Conservation (phyloP, 2,888 invertebrate species). For the Heliconius ethilla region DNA sequence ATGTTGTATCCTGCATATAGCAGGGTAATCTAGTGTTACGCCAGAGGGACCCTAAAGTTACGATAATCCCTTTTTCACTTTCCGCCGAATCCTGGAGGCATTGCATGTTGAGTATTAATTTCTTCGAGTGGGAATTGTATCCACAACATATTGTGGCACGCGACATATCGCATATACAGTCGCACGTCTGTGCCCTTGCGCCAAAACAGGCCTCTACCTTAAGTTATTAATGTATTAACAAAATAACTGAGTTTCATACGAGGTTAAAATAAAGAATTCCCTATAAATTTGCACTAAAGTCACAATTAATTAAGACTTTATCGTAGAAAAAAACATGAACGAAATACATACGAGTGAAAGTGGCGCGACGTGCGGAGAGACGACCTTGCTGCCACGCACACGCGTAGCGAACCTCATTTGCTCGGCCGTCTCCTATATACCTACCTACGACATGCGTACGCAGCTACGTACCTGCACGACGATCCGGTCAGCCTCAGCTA, state of each 20-base stretch:
- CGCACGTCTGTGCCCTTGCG: no score
- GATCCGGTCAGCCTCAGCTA: neutral
- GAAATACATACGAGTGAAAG: conserved; percentile 71
- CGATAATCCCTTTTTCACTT: no score
- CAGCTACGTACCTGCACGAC: neutral
- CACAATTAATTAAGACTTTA: neutral
- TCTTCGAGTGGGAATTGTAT: neutral
- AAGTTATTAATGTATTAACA: no score
- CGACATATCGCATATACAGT: no score
- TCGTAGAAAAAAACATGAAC: neutral
- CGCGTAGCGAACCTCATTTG: conserved; percentile 46
- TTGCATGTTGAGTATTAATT: no score
- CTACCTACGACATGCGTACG: conserved; percentile 30
- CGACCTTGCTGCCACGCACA: conserved; percentile 65
- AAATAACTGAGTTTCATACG: no score
- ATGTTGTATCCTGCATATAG: no score
- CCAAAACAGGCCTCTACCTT: neutral
- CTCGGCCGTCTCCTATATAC: conserved; percentile 33
- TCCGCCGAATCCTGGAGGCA: no score
- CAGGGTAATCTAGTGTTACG: no score
- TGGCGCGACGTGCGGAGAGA: conserved; percentile 58
- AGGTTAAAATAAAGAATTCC: neutral
- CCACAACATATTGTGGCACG: no score
- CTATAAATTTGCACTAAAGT: neutral
- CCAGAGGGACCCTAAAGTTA: no score